A percentile compares a stretch with the other conserved stretches of the same genome.
phyloP scores from a whole-genome alignment of 37 sponge, comb jelly and placozoan species.

The Cladorhizidae sp. region DNA sequence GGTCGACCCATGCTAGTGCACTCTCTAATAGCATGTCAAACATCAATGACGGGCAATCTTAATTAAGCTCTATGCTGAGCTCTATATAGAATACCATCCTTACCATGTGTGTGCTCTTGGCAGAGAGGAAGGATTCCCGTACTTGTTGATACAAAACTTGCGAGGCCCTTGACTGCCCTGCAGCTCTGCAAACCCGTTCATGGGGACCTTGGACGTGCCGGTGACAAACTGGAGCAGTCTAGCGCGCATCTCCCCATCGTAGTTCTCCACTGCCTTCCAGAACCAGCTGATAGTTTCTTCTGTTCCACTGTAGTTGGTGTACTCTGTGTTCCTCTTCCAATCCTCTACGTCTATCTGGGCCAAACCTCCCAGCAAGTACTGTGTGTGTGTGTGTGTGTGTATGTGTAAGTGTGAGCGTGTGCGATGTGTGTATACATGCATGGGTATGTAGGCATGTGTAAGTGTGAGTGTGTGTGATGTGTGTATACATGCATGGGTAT shows the following conservation, averaged over 20 bases:
- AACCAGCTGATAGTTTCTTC: slow-evolving; percentile 90
- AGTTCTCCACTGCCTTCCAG: slow-evolving; percentile 96
- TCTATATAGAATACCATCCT: slow-evolving; percentile 5
- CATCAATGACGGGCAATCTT: no score
- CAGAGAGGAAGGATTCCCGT: slow-evolving; percentile 69
- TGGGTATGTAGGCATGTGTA: no score
- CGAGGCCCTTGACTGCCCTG: slow-evolving; percentile 97
- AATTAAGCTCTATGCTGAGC: no score
- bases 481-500: no score
- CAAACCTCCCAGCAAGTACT: slow-evolving; percentile 96
- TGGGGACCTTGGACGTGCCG: slow-evolving; percentile 98
- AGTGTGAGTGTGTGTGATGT: no score
- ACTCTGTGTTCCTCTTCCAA: slow-evolving; percentile 95
- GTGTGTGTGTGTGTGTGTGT: neutral
- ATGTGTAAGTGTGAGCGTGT: neutral
- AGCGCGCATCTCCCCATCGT: slow-evolving; percentile 89
- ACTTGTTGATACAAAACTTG: slow-evolving; percentile 89
- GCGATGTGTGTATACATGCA: no score
- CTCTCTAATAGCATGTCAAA: no score
- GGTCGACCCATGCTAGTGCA: no score
- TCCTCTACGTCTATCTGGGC: slow-evolving; percentile 95
- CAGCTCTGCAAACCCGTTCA: slow-evolving; percentile 98
- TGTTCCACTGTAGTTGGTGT: slow-evolving; percentile 52
- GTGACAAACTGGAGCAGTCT: slow-evolving; percentile 98
- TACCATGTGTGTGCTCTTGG: slow-evolving; percentile 98